Evolutionary conservation across 2,888 invertebrate species (phyloP).

Genomic region (Hoplodrina ambigua): DNA sequence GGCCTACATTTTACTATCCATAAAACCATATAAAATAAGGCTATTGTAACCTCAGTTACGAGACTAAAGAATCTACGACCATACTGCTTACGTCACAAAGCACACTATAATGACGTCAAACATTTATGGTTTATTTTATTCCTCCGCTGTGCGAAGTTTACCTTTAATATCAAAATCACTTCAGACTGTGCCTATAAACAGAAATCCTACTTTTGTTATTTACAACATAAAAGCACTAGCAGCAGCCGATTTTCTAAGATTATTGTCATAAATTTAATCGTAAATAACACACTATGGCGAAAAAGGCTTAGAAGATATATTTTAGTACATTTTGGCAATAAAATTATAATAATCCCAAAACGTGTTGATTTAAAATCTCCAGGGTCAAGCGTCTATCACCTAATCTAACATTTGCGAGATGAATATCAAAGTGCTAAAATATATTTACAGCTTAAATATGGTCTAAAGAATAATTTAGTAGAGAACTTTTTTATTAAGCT

Average conservation of each 20-base stretch:
- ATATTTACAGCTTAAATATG: slow-evolving; percentile 37
- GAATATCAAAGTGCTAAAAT: slow-evolving; percentile 59
- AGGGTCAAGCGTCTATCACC: slow-evolving; percentile 50
- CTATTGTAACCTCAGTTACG: slow-evolving; percentile 31
- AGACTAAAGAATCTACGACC: slow-evolving; percentile 25
- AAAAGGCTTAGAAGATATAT: slow-evolving; percentile 44
- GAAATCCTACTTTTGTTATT: slow-evolving; percentile 39
- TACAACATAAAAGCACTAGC: slow-evolving; percentile 40
- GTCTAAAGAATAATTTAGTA: slow-evolving; percentile 20
- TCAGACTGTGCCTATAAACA: slow-evolving; percentile 41
- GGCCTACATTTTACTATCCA: slow-evolving; percentile 51
- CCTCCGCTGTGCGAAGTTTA: slow-evolving; percentile 16
- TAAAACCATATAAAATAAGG: slow-evolving; percentile 56
- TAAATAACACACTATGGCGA: slow-evolving; percentile 57
- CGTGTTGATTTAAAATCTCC: slow-evolving; percentile 43
- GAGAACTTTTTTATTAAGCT: slow-evolving; percentile 14
- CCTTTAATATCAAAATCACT: slow-evolving; percentile 28
- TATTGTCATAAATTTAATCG: slow-evolving; percentile 59
- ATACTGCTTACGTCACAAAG: slow-evolving; percentile 33
- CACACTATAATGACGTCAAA: slow-evolving; percentile 38
- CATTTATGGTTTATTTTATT: slow-evolving; percentile 44
- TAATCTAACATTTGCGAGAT: slow-evolving; percentile 45
- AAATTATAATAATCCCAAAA: slow-evolving; percentile 62
- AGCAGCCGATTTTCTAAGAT: slow-evolving; percentile 47
- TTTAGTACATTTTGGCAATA: slow-evolving; percentile 52